Evolutionary conservation across 2,888 invertebrate species (phyloP), one percentile per base, ranked within the genome.

Genomic region (Ochropleura leucogaster): DNA sequence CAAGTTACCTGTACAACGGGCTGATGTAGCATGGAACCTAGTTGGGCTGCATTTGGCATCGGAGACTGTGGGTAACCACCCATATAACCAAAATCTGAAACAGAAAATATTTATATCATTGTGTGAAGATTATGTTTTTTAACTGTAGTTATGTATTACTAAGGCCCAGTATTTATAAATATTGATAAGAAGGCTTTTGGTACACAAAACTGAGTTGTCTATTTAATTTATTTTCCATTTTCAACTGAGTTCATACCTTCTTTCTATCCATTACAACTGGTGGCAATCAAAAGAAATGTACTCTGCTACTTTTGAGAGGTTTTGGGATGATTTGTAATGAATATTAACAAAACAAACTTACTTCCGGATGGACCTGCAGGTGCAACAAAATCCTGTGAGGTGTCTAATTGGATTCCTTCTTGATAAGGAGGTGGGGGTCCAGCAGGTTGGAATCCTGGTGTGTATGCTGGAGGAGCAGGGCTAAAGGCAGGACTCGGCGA

Each of bases 1-100:
- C 14, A 46, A 44, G 10, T 72, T 67, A 96, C 96, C 93, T 96
- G 96, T 20, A 96, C 95, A 82, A 96, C 90, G 68, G 96, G 96
- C 77, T 96, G 96, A 72, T 96, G 96, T 10, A 96, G 83, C 96
- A 96, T 96, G 57, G 93, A 92, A 0, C 95, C 93, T 20, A 96
- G 84, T 70, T 96, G 95, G 57, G 94, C 92, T 1, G 94, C 93
- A 16, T 93, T 91, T 2, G 92, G 90, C 87, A 95, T 90, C 0
- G 94, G 91, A 20, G 92, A 74, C 70, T 93, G 95, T 0, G 90
- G 87, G 81, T 89, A 95, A 4, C 92, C 93, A 74, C 88, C 88
- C 87, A 91, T 91, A 77, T 92, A 95, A 7, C 92, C 92, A 90
- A 89, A 96, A 89, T 92, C 96, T 96, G 90, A 20, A 72, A 51